A percentile compares a stretch with the other conserved stretches of the same genome.
Conservation (phyloP, 2,113 vertebrate genomes). For the Spilogale gracilis region DNA sequence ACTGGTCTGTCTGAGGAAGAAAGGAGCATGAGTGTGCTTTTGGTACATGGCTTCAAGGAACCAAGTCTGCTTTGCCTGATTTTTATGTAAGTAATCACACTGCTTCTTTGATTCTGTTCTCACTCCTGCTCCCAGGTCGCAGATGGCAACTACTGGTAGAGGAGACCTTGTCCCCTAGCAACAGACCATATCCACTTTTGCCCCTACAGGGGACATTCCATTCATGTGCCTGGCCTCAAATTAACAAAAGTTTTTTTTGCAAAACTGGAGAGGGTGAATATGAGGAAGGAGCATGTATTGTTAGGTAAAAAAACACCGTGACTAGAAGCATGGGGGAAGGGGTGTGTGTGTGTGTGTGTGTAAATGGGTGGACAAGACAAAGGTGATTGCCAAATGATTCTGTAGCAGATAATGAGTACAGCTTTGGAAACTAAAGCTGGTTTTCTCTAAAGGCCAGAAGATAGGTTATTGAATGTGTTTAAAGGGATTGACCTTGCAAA, state of each 20-base stretch:
- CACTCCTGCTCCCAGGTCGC: background rate
- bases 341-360: background rate
- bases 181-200: background rate
- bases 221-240: background rate
- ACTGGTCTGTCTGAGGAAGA: conserved; percentile 9
- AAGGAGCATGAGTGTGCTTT: background rate
- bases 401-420: background rate
- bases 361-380: background rate
- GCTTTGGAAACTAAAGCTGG: background rate
- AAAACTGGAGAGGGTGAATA: background rate
- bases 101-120: background rate
- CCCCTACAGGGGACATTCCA: background rate
- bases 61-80: background rate
- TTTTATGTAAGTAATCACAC: background rate
- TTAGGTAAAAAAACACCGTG: background rate
- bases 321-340: background rate
- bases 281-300: background rate
- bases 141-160: background rate
- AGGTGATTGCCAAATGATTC: background rate
- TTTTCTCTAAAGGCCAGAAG: background rate
- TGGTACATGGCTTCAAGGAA: background rate
- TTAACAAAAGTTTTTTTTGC: conserved; percentile 15
- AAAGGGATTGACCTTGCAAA: background rate
- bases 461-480: background rate
- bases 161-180: background rate